Evolutionary conservation across 2,113 vertebrate species (phyloP).

Genomic region (Seriola dumerili): DNA sequence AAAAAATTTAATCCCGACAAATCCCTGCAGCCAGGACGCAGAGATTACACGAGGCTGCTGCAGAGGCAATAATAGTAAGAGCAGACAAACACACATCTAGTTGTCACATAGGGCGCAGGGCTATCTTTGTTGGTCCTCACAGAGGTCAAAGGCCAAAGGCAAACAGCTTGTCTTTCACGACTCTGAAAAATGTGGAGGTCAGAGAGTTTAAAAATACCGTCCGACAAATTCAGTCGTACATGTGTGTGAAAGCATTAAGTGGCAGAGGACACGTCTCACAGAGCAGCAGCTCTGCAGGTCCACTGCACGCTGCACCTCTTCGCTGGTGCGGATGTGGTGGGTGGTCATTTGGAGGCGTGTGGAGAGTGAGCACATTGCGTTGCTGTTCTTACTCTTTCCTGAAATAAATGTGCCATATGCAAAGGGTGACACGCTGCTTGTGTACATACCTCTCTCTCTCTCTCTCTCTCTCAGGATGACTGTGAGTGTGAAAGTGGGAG

Average conservation of each 20-base stretch:
- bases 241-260: constrained; percentile 50
- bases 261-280: constrained; percentile 40
- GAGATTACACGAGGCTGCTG: constrained; percentile 56
- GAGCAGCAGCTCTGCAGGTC: constrained; percentile 45
- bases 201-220: constrained; percentile 46
- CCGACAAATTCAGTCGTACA: constrained; percentile 35
- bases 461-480: constrained; percentile 24
- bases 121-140: constrained; percentile 39
- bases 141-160: constrained; percentile 48
- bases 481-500: constrained; percentile 8
- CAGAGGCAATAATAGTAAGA: constrained; percentile 62
- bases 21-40: constrained; percentile 56
- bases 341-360: constrained; percentile 71
- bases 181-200: constrained; percentile 25
- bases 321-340: constrained; percentile 65
- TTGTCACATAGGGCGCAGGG: constrained; percentile 14
- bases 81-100: constrained; percentile 47
- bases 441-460: constrained; percentile 36
- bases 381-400: constrained; percentile 79
- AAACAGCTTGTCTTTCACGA: constrained; percentile 70
- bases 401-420: constrained; percentile 81
- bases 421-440: constrained; percentile 59
- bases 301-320: constrained; percentile 33
- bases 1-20: constrained; percentile 71
- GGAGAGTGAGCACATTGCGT: constrained; percentile 72